phyloP scores from a whole-genome alignment of 2,797 vertebrate genomes.

The Mormyrops boulengeri region DNA sequence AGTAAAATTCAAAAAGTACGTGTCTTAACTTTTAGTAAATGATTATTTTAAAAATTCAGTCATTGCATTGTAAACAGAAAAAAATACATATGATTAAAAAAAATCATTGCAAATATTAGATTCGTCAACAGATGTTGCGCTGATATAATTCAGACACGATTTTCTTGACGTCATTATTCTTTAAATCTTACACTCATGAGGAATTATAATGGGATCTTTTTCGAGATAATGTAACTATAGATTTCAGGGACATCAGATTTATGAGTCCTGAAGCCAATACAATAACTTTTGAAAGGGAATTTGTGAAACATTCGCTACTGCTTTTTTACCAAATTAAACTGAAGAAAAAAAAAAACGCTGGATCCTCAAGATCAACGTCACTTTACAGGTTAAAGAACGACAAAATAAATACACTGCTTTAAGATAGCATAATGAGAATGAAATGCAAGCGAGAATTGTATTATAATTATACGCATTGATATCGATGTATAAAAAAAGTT shows the following conservation, averaged over 20 bases:
- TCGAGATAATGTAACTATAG: not conserved
- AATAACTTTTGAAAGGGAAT: not conserved
- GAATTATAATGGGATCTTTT: not conserved
- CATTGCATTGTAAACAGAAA: not conserved
- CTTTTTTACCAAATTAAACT: not conserved
- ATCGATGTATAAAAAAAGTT: not conserved
- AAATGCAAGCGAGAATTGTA: not conserved
- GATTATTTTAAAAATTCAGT: not conserved
- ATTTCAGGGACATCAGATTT: not conserved
- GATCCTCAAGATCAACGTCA: not conserved
- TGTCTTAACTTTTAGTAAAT: not conserved
- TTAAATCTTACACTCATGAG: not conserved
- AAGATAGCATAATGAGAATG: not conserved
- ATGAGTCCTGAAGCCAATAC: not conserved
- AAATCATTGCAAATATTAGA: not conserved
- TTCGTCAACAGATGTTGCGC: not conserved
- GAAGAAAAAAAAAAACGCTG: not conserved
- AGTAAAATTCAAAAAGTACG: not conserved
- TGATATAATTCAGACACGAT: not conserved
- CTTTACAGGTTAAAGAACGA: not conserved
- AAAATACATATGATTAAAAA: not conserved
- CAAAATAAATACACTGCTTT: not conserved
- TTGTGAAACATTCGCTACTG: not conserved
- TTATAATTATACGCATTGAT: not conserved
- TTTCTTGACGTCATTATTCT: not conserved